Conservation (phyloP, 2,888 invertebrate genomes). For the Merodon equestris region DNA sequence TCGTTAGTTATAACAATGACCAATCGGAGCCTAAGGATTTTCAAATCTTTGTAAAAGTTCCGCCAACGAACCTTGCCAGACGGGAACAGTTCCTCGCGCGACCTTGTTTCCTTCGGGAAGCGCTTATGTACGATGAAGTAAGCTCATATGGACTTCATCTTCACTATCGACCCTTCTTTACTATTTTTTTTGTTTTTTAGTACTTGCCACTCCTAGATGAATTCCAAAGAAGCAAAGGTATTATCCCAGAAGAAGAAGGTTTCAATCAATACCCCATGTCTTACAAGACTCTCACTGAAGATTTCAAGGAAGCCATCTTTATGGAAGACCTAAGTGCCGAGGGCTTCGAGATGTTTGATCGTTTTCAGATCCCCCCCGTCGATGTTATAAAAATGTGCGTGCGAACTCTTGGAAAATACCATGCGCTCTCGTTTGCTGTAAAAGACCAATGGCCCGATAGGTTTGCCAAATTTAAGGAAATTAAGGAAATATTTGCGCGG, state of each 20-base stretch:
- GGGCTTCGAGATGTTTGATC: constrained; percentile 78
- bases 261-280: constrained; percentile 73
- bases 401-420: constrained; percentile 79
- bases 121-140: constrained; percentile 73
- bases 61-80: constrained; percentile 73
- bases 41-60: constrained; percentile 74
- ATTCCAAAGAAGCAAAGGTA: constrained; percentile 72
- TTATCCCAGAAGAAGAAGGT: constrained; percentile 62
- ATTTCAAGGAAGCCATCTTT: constrained; percentile 78
- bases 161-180: neutral
- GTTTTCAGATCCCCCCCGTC: constrained; percentile 76
- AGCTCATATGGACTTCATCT: neutral
- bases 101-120: constrained; percentile 74
- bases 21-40: constrained; percentile 6
- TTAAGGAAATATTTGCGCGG: constrained; percentile 75
- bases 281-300: constrained; percentile 71
- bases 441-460: constrained; percentile 73
- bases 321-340: constrained; percentile 79
- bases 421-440: constrained; percentile 79
- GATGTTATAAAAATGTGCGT: constrained; percentile 77
- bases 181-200: constrained; percentile 10
- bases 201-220: constrained; percentile 26
- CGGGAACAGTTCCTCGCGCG: constrained; percentile 75
- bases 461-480: constrained; percentile 68
- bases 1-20: constrained; percentile 27